Conservation (phyloP, 2,888 invertebrate genomes). For the Drosophila pegasa region DNA sequence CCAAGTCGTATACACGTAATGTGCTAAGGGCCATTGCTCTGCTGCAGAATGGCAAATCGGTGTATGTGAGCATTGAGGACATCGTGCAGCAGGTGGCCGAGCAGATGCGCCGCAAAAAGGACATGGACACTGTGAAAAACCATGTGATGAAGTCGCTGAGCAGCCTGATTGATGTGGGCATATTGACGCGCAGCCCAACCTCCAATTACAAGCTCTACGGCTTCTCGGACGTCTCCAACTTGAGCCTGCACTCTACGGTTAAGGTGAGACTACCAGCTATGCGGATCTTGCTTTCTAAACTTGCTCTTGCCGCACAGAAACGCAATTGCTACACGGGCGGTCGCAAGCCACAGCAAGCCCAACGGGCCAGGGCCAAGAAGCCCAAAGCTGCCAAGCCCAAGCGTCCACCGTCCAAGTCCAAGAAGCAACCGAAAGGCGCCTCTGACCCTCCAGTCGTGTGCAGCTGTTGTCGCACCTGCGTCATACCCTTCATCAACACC, state of each 20-base stretch:
- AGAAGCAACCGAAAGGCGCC: too few species aligned
- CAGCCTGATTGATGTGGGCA: not conserved
- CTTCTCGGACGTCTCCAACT: not conserved
- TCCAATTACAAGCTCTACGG: not conserved
- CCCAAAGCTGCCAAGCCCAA: not conserved
- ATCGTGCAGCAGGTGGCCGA: not conserved
- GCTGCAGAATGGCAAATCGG: not conserved
- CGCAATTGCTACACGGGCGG: not conserved
- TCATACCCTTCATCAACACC: not conserved
- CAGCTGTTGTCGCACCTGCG: not conserved
- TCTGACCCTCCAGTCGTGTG: not conserved
- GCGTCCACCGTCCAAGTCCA: not conserved
- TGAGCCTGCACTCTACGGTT: not conserved
- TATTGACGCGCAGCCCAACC: not conserved
- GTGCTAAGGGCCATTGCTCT: not conserved
- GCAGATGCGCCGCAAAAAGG: not conserved
- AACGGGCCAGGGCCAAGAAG: not conserved
- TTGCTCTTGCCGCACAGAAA: not conserved
- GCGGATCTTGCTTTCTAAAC: not conserved
- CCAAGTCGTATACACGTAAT: not conserved
- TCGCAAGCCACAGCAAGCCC: not conserved
- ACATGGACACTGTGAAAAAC: not conserved
- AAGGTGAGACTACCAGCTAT: not conserved
- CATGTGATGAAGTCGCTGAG: not conserved
- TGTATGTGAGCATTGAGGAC: not conserved